Conservation (phyloP, 2,888 invertebrate species). For the Parnassius apollo region DNA sequence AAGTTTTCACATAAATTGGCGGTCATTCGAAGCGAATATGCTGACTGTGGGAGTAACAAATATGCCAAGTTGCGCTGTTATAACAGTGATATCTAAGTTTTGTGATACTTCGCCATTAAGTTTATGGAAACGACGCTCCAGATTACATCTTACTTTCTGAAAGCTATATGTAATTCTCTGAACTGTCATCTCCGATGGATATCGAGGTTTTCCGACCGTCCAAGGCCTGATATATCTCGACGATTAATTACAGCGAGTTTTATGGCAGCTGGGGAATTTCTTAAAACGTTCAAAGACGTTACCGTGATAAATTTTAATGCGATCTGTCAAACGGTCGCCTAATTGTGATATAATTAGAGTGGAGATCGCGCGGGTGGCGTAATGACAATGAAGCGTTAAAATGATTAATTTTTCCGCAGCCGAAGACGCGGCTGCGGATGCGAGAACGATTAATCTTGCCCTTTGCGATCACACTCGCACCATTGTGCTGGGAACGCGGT, state of each 20-base stretch:
- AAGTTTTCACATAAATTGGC: constrained; percentile 81
- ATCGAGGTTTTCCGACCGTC: constrained; percentile 41
- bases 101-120: constrained; percentile 79
- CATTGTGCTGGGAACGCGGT: constrained; percentile 72
- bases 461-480: constrained; percentile 57
- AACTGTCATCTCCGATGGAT: constrained; percentile 51
- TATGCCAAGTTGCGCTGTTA: constrained; percentile 80
- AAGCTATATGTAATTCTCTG: constrained; percentile 75
- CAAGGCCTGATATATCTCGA: constrained; percentile 30
- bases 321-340: constrained; percentile 73
- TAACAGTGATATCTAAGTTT: constrained; percentile 80
- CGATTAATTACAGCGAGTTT: constrained; percentile 66
- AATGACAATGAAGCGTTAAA: constrained; percentile 76
- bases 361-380: constrained; percentile 66
- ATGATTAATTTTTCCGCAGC: constrained; percentile 76
- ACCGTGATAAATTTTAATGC: constrained; percentile 62
- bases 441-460: constrained; percentile 78
- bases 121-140: constrained; percentile 78
- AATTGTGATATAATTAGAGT: constrained; percentile 78
- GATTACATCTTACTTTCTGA: constrained; percentile 79
- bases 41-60: constrained; percentile 80
- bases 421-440: constrained; percentile 57
- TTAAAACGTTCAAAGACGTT: constrained; percentile 40
- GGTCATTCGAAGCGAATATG: constrained; percentile 81
- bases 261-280: constrained; percentile 59